Percentiles rank a stretch among this genome's conserved stretches.
These are phyloP conservation scores for Camponotus pennsylvanicus DNA, from an alignment of 1,140 invertebrate genomes.

Conservation along the genomic window DNA sequence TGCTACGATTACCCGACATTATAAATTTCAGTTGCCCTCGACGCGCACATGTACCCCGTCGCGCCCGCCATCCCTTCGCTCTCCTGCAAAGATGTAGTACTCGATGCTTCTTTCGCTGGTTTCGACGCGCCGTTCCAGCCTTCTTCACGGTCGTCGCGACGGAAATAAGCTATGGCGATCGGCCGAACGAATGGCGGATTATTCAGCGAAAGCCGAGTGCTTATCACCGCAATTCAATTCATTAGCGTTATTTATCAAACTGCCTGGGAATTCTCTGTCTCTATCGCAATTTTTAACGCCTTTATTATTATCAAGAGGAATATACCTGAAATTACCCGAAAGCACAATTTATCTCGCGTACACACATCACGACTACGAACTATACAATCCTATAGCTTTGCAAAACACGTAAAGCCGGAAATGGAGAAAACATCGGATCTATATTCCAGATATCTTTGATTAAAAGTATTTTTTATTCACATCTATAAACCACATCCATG, in stretches of 20 bases:
- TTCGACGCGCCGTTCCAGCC: background rate
- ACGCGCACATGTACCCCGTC: constrained; percentile 68
- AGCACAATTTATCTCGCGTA: too few species aligned
- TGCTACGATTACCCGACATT: constrained; percentile 79
- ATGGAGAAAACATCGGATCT: constrained; percentile 26
- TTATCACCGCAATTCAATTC: background rate
- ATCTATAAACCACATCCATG: constrained; percentile 7
- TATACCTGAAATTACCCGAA: constrained; percentile 1
- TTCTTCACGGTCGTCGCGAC: constrained; percentile 21
- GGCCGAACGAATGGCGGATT: constrained; percentile 10
- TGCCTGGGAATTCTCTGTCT: background rate
- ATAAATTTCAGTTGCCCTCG: constrained; percentile 82
- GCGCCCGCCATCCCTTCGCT: constrained; percentile 23
- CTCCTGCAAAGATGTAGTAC: constrained; percentile 12
- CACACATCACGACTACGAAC: background rate
- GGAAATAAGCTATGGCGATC: constrained; percentile 20
- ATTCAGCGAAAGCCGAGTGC: background rate
- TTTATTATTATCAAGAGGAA: constrained; percentile 8
- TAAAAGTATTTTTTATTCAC: constrained; percentile 32
- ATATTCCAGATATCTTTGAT: background rate
- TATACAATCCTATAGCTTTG: constrained; percentile 13
- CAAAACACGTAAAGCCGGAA: constrained; percentile 27
- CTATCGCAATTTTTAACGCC: background rate
- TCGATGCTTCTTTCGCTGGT: constrained; percentile 5
- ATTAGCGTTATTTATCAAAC: background rate